phyloP scores from a whole-genome alignment of 2,113 vertebrate genomes.

The Eubucco bourcierii region DNA sequence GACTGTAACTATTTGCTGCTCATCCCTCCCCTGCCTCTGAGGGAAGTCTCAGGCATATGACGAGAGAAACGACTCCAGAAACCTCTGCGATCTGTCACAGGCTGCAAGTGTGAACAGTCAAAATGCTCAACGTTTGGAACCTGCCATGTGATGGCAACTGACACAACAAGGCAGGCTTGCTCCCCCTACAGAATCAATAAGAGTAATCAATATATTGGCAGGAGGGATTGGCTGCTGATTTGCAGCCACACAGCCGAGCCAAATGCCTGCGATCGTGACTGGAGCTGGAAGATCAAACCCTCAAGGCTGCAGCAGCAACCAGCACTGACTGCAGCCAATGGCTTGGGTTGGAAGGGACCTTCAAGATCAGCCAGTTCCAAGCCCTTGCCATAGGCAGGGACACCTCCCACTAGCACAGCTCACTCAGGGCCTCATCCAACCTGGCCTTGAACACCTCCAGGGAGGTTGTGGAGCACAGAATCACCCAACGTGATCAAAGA shows the following conservation, averaged over 20 bases:
- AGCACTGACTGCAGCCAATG: not conserved
- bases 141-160: not conserved
- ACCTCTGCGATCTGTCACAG: slow-evolving; percentile 35
- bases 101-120: slow-evolving; percentile 1
- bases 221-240: not conserved
- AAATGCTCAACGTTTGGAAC: slow-evolving; percentile 42
- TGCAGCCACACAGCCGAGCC: not conserved
- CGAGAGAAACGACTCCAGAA: slow-evolving; percentile 1
- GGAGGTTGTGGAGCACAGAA: no score
- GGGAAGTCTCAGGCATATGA: slow-evolving; percentile 20
- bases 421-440: no score
- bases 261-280: not conserved
- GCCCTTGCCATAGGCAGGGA: no score
- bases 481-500: no score
- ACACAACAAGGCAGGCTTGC: slow-evolving; percentile 16
- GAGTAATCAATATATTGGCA: slow-evolving; percentile 52
- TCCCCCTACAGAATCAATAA: not conserved
- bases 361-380: no score
- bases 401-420: no score
- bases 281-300: not conserved
- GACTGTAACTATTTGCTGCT: slow-evolving; percentile 4
- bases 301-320: not conserved
- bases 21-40: not conserved
- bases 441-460: no score
- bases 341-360: no score